Percentiles rank a stretch among this genome's conserved stretches.
phyloP scores from a whole-genome alignment of 2,797 vertebrate species.

The Sternarchorhynchus goeldii region DNA sequence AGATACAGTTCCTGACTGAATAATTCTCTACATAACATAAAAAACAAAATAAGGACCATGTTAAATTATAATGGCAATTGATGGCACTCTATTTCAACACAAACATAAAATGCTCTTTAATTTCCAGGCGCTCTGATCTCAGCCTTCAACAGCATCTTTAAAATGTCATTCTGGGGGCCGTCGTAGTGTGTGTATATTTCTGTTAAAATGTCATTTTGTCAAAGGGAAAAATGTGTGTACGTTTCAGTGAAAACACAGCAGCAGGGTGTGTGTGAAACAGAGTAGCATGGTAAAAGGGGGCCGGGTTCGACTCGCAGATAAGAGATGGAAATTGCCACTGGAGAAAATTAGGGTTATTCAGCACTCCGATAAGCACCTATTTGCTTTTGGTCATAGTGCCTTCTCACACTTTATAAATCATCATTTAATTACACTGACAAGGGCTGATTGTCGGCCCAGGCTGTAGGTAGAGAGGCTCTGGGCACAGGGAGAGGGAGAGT shows the following conservation, averaged over 20 bases:
- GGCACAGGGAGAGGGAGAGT: conserved; percentile 78
- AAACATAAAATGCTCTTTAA: conserved; percentile 32
- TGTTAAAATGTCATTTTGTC: conserved; percentile 51
- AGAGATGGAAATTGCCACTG: conserved; percentile 84
- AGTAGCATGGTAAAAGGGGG: conserved; percentile 59
- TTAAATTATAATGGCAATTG: conserved; percentile 35
- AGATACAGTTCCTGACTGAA: neutral
- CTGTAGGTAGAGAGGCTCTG: conserved; percentile 81
- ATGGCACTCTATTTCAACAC: conserved; percentile 17
- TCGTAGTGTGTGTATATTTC: conserved; percentile 41
- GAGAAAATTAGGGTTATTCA: conserved; percentile 86
- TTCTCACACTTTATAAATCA: conserved; percentile 91
- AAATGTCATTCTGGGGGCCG: conserved; percentile 39
- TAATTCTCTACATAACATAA: neutral
- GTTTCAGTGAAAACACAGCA: conserved; percentile 49
- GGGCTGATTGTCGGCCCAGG: conserved; percentile 87
- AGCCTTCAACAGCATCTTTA: conserved; percentile 16
- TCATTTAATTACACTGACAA: conserved; percentile 90
- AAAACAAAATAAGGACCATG: conserved; percentile 8
- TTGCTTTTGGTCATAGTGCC: conserved; percentile 86
- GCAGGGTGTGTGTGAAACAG: conserved; percentile 46
- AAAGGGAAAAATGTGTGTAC: conserved; percentile 52
- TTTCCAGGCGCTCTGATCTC: conserved; percentile 27
- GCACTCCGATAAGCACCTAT: conserved; percentile 85
- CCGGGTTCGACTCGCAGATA: conserved; percentile 79